Evolutionary conservation across 2,797 vertebrate species (phyloP).

Genomic region (Acanthornis magna): DNA sequence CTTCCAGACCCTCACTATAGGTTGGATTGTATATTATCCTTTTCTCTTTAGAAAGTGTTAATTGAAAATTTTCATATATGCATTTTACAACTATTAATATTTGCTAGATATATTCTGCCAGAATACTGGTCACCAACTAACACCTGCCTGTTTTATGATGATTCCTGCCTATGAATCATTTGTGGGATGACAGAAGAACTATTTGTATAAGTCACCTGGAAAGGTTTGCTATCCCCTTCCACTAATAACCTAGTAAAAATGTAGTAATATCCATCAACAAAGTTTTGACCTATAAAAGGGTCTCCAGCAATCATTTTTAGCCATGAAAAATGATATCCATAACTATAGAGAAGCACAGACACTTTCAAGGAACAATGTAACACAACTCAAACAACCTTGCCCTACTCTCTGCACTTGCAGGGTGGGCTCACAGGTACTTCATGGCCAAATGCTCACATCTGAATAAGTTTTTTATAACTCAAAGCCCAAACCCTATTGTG

Average conservation of each 20-base stretch:
- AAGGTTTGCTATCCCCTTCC: background rate
- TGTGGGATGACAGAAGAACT: background rate
- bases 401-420: fast-evolving
- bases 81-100: background rate
- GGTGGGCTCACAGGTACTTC: background rate
- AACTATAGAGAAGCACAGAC: background rate
- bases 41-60: background rate
- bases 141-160: background rate
- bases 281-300: background rate
- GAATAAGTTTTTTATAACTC: background rate
- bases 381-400: background rate
- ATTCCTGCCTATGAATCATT: background rate
- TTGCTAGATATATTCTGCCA: background rate
- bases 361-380: background rate
- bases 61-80: background rate
- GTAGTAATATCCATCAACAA: background rate
- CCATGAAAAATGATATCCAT: background rate
- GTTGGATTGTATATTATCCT: background rate
- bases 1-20: background rate
- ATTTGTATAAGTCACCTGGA: background rate
- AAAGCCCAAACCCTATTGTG: background rate
- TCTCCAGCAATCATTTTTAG: background rate
- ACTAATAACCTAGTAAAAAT: background rate
- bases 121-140: background rate
- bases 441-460: background rate